Evolutionary conservation across 2,797 vertebrate species (phyloP), one percentile per base, ranked within the genome.

Genomic region (Chiroxiphia lanceolata): DNA sequence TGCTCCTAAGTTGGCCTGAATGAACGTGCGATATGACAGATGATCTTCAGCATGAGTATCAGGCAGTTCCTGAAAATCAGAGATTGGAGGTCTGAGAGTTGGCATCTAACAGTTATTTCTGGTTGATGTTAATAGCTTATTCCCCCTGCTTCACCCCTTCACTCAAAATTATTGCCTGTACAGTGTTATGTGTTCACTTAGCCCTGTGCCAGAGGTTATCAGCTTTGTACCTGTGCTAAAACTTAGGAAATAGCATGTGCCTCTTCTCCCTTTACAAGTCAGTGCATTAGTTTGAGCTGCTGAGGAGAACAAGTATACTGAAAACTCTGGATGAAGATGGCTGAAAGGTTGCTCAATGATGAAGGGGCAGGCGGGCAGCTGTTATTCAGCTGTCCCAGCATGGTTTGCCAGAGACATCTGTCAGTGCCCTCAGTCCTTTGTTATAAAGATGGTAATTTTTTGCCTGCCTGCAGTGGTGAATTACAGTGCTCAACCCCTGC

Each of bases 381-480:
- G 75, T 60, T 94, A 72, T 87, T 94, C 84, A 93, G 84, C 76
- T 9, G 2, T 80, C 87, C 53, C 89, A 95, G 82, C 84, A 83
- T 91, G 93, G 56, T 57, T 87, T 93, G 61, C 76, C 27, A 47
- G 75, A 93, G 83, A 89, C 82, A 91, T 93, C 85, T 94, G 85
- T 88, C 45, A 64, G 82, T 77, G 79, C 79, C 72, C 76, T 80
- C 61, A 81, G 44, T 68, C 45, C 74, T 88, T 94, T 91, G 57
- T 93, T 91, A 59, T 10, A 83, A 88, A 92, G 82, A 89, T 72
- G 84, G 76, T 88, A 78, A 91, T 78, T 94, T 95, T 95, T 93
- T 94, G 85, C 82, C 29, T 72, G 72, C 93, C 89, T 75, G 77
- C 71, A 91, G 87, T 86, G 87, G 74, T 94, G 90, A 92, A 92